Conservation (phyloP, 2,113 vertebrate species). For the Elgaria multicarinata region DNA sequence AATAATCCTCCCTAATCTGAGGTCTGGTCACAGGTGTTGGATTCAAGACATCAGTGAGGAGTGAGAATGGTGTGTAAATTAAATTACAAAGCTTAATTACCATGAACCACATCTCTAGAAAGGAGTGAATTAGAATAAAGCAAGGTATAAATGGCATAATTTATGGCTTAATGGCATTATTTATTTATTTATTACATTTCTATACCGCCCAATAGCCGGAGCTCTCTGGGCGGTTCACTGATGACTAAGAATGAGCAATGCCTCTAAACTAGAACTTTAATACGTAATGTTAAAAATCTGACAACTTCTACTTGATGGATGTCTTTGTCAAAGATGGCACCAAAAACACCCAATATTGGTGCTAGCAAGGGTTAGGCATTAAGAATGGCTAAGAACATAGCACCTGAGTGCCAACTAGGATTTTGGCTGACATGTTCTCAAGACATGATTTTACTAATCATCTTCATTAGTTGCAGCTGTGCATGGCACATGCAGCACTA, state of each 20-base stretch:
- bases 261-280: neutral
- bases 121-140: neutral
- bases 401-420: neutral
- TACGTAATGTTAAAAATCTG: neutral
- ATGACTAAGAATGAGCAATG: neutral
- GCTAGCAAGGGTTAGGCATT: neutral
- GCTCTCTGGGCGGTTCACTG: too few relatives aligned
- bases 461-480: neutral
- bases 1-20: neutral
- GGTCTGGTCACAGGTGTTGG: neutral
- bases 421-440: neutral
- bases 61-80: neutral
- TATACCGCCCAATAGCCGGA: too few relatives aligned
- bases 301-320: neutral
- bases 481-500: neutral
- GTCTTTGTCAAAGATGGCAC: neutral
- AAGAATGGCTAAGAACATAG: neutral
- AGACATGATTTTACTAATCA: neutral
- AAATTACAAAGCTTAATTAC: neutral
- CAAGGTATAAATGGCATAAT: neutral
- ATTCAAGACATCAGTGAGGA: neutral
- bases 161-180: neutral
- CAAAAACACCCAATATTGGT: neutral
- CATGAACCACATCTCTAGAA: neutral
- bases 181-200: too few relatives aligned